Base-by-base conservation (phyloP, 2,113 vertebrate genomes). In the Heterocephalus glaber region DNA sequence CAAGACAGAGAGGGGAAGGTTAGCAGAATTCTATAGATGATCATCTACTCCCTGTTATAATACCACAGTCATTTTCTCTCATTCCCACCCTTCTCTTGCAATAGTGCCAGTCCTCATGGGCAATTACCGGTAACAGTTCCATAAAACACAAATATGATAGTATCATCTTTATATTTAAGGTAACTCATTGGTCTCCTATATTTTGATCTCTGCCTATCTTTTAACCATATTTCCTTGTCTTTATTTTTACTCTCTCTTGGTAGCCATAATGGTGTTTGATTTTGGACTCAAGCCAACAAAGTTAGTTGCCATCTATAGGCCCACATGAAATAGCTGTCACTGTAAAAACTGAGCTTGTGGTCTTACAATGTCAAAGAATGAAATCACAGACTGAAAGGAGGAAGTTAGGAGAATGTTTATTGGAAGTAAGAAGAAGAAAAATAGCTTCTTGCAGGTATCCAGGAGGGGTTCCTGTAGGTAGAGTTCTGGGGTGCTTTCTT, bases 181-280 rank as follows among this genome's bases (percentile, higher is more conserved):
- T 49, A 0, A 1, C 38, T 3, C 47, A 41, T 0, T 4, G n/a
- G 17, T 44, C 66, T 24, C 49, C 33, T 74, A 0, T 81, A 7
- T 72, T 95, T 54, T 61, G 22, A 8, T 4, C 19, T 63, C 66
- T 70, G 30, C 9, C n/a, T 13, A 52, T 20, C 49, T n/a, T 58
- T 49, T 41, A 41, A 24, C 8, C 17, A 12, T 0, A 2, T 35
- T 79, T 80, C 38, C 66, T 77, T 86, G 26, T 33, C 33, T 92
- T 61, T 77, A n/a, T 17, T 49, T 33, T 20, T 81, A 49, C 66
- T 56, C 19, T 35, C 17, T 85, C 3, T 16, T 13, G 44, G 11
- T 65, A 14, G n/a, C 41, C 38, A 58, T n/a, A 74, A 0, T 35
- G 7, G 5, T 5, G 33, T 35, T 90, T 66, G 13, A 58, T 58